These are phyloP conservation scores for Gymnorhina tibicen DNA, from an alignment of 2,113 vertebrate genomes.

Conservation along the genomic window DNA sequence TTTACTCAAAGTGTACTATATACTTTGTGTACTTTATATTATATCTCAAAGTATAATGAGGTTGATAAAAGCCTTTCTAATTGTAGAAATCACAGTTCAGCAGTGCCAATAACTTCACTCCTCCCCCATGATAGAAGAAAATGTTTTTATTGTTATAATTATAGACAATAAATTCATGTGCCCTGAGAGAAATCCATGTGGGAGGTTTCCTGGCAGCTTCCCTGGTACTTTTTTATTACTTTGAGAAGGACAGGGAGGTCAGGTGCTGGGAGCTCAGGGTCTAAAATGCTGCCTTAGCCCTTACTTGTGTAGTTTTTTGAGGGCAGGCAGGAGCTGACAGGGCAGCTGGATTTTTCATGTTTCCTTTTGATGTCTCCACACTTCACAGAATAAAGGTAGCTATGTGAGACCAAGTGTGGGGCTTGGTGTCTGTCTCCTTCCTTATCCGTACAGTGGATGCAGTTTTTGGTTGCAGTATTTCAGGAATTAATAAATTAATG, in stretches of 20 bases:
- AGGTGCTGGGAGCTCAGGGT: neutral
- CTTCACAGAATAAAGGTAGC: neutral
- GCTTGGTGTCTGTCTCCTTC: neutral
- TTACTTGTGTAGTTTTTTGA: neutral
- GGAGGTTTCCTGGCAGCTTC: neutral
- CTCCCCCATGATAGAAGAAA: rapidly evolving
- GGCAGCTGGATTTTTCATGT: neutral
- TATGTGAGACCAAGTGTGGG: rapidly evolving
- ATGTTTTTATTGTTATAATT: neutral
- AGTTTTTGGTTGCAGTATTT: neutral
- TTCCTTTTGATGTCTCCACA: neutral
- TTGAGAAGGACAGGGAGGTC: neutral
- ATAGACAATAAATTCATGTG: neutral
- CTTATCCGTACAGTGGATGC: neutral
- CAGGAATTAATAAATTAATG: neutral
- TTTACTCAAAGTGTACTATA: neutral
- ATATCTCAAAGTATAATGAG: neutral
- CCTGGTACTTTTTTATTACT: neutral
- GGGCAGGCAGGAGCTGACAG: neutral
- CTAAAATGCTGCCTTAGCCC: neutral
- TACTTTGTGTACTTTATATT: neutral
- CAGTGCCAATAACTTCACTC: neutral
- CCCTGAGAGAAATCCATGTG: neutral
- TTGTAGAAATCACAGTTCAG: neutral
- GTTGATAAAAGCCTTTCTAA: neutral